phyloP scores from a whole-genome alignment of 2,797 vertebrate genomes.

The Mus spretus region DNA sequence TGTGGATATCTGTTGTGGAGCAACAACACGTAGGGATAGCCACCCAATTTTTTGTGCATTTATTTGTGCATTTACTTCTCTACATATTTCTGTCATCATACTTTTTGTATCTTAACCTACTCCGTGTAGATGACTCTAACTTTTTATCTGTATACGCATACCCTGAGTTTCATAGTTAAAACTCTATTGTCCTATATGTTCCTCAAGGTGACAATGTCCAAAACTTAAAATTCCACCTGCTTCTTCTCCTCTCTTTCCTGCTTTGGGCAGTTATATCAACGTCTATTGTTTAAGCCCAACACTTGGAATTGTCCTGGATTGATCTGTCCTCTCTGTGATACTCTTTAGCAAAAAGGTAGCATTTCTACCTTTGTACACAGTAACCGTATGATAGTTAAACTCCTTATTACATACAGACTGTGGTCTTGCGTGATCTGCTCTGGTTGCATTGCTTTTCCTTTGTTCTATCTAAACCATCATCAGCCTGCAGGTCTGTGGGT shows the following conservation, averaged over 20 bases:
- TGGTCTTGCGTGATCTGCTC: neutral
- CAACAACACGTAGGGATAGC: neutral
- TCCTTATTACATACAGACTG: too few relatives aligned
- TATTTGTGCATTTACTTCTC: constrained; percentile 31
- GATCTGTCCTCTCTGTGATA: neutral
- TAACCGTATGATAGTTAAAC: neutral
- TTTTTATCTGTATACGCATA: neutral
- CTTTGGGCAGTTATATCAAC: neutral
- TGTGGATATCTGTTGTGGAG: neutral
- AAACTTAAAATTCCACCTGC: neutral
- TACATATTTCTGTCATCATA: neutral
- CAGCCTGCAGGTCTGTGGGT: neutral
- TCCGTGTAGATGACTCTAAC: neutral
- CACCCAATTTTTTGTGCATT: neutral
- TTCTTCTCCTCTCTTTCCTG: neutral
- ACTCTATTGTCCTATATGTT: neutral
- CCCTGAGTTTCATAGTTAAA: neutral
- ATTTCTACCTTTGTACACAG: neutral
- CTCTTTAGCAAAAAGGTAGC: neutral
- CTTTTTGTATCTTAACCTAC: neutral
- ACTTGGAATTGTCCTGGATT: neutral
- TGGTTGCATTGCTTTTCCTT: neutral
- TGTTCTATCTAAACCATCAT: neutral
- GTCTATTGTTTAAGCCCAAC: neutral
- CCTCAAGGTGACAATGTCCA: neutral